Percentiles rank a stretch among this genome's conserved stretches.
These are phyloP conservation scores for Sarcophaga caerulescens DNA, from an alignment of 2,888 invertebrate species.

Conservation along the genomic window DNA sequence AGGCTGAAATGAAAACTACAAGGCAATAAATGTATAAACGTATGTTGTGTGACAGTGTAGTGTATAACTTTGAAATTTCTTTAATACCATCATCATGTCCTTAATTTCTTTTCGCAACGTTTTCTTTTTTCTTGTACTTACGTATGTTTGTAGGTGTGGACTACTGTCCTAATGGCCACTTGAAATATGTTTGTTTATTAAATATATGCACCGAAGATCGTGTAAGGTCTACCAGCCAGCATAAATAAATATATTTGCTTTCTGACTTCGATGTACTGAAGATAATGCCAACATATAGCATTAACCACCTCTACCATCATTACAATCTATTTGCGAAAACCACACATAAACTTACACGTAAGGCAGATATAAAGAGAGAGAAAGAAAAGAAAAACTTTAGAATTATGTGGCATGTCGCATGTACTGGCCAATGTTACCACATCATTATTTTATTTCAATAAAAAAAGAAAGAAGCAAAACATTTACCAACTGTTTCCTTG, in stretches of 20 bases:
- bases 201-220: constrained; percentile 12
- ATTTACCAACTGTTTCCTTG: constrained; percentile 22
- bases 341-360: constrained; percentile 31
- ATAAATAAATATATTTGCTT: background rate
- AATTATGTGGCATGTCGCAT: constrained; percentile 10
- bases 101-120: too few species aligned
- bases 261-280: background rate
- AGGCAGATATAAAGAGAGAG: background rate
- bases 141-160: background rate
- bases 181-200: background rate
- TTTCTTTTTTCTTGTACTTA: background rate
- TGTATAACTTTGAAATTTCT: constrained; percentile 41
- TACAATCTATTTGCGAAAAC: constrained; percentile 40
- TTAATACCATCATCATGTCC: constrained; percentile 38
- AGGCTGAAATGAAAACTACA: background rate
- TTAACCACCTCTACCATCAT: constrained; percentile 13
- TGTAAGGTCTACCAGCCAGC: constrained; percentile 26
- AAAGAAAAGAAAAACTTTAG: background rate
- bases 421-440: constrained; percentile 36
- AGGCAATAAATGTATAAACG: constrained; percentile 16
- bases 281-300: background rate
- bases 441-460: constrained; percentile 59
- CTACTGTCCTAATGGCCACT: constrained; percentile 25
- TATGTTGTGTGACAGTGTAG: constrained; percentile 26
- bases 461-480: constrained; percentile 10